These are phyloP conservation scores for Mythimna albipuncta DNA, from an alignment of 2,888 invertebrate genomes.

Conservation along the genomic window DNA sequence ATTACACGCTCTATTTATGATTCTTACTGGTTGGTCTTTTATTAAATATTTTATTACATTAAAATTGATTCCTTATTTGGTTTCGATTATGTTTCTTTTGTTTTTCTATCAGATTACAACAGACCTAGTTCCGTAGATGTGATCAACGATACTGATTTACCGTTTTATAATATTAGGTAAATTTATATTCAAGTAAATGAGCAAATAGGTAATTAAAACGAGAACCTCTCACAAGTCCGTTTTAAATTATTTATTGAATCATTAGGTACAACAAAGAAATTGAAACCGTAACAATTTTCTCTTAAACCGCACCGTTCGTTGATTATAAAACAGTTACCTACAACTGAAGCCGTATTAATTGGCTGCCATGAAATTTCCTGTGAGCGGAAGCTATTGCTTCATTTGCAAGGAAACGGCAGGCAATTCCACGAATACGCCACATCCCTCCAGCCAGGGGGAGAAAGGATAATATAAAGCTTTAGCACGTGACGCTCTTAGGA, in stretches of 20 bases:
- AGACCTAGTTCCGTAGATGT: background rate
- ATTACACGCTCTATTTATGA: slow-evolving; percentile 75
- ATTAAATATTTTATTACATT: slow-evolving; percentile 70
- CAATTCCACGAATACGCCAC: slow-evolving; percentile 67
- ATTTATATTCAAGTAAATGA: background rate
- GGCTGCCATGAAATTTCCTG: slow-evolving; percentile 61
- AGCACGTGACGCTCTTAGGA: slow-evolving; percentile 83
- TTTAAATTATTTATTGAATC: slow-evolving; percentile 1
- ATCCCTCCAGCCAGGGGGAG: slow-evolving; percentile 62
- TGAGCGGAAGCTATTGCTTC: slow-evolving; percentile 72
- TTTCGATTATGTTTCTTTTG: slow-evolving; percentile 32
- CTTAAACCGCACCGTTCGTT: slow-evolving; percentile 1
- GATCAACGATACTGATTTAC: background rate
- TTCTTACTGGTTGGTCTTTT: slow-evolving; percentile 66
- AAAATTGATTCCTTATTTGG: slow-evolving; percentile 67
- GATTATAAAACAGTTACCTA: slow-evolving; percentile 28
- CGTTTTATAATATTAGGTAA: slow-evolving; percentile 2
- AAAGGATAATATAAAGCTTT: slow-evolving; percentile 84
- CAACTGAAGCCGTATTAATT: slow-evolving; percentile 48
- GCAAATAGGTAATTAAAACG: background rate
- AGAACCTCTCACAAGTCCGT: background rate
- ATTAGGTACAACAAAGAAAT: background rate
- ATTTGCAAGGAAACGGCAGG: slow-evolving; percentile 78
- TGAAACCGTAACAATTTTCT: slow-evolving; percentile 3
- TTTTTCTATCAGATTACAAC: slow-evolving; percentile 23